Evolutionary conservation across 2,797 vertebrate species (phyloP).

Genomic region (Microctenopoma lineatum): DNA sequence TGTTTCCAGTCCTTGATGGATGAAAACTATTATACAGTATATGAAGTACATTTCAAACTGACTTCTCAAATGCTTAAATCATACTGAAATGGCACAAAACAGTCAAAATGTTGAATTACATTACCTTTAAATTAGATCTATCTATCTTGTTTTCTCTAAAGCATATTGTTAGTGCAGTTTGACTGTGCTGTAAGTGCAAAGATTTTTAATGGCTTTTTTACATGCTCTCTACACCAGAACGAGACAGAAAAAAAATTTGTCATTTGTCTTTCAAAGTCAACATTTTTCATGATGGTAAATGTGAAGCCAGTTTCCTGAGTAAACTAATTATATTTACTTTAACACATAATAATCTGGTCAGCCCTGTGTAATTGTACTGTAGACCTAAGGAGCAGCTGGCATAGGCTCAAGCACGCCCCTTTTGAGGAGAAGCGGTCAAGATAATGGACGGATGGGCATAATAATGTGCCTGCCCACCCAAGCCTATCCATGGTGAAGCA

Average conservation of each 20-base stretch:
- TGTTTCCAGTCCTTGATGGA: neutral
- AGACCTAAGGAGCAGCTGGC: too few species aligned
- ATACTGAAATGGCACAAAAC: slow-evolving; percentile 6
- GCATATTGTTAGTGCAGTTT: neutral
- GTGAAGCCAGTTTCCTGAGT: too few species aligned
- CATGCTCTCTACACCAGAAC: neutral
- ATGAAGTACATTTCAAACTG: neutral
- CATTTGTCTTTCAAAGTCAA: too few species aligned
- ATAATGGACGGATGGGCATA: too few species aligned
- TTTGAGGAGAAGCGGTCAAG: too few species aligned
- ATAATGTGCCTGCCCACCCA: too few species aligned
- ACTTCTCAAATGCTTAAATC: neutral
- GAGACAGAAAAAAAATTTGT: neutral
- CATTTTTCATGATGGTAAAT: too few species aligned
- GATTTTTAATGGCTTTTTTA: neutral
- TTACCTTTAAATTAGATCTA: neutral
- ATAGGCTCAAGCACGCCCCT: too few species aligned
- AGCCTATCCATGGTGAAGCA: too few species aligned
- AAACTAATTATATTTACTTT: too few species aligned
- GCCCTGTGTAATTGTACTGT: too few species aligned
- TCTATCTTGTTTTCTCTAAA: slow-evolving; percentile 5
- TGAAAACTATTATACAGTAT: neutral
- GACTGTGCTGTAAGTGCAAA: neutral
- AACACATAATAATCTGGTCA: too few species aligned
- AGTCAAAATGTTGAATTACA: neutral